Percentiles rank a stretch among this genome's conserved stretches.
Evolutionary conservation across 2,888 invertebrate genomes (phyloP).

Genomic region (Ophioninae sp.): DNA sequence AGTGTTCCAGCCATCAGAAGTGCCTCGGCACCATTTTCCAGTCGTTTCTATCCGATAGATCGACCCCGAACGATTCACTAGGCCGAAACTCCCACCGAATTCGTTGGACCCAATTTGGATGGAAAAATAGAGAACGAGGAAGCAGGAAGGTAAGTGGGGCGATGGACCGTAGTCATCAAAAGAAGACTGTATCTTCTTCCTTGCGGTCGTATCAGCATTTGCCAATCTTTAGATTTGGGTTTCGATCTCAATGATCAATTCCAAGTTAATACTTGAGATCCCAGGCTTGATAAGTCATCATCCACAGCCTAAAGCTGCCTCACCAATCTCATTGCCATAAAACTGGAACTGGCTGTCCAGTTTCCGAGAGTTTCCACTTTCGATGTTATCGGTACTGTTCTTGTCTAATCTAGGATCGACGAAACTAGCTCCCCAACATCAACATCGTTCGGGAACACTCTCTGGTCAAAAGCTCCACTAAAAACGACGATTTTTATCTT

Average conservation of each 20-base stretch:
- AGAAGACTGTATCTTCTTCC: not conserved
- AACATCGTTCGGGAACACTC: slow-evolving; percentile 23
- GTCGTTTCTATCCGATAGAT: slow-evolving; percentile 1
- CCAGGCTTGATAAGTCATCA: not conserved
- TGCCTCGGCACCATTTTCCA: not conserved
- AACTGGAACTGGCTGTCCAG: not conserved
- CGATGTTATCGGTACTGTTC: slow-evolving; percentile 6
- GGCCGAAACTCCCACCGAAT: not conserved
- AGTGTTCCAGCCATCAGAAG: not conserved
- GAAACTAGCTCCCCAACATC: slow-evolving; percentile 17
- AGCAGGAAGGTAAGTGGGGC: not conserved
- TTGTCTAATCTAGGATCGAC: slow-evolving; percentile 36
- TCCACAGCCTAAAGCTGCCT: not conserved
- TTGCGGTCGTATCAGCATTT: not conserved
- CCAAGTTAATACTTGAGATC: not conserved
- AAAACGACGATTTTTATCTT: slow-evolving; percentile 56
- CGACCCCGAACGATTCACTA: slow-evolving; percentile 5
- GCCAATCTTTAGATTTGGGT: not conserved
- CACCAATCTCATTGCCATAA: not conserved
- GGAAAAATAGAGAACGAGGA: slow-evolving; percentile 5
- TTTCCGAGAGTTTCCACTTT: not conserved
- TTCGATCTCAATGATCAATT: not conserved
- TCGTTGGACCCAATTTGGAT: slow-evolving; percentile 10
- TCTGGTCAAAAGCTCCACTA: slow-evolving; percentile 42
- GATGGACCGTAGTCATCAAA: not conserved